Percentiles rank a stretch among this genome's conserved stretches.
phyloP scores from a whole-genome alignment of 2,888 invertebrate genomes.

The Pammene fasciana region DNA sequence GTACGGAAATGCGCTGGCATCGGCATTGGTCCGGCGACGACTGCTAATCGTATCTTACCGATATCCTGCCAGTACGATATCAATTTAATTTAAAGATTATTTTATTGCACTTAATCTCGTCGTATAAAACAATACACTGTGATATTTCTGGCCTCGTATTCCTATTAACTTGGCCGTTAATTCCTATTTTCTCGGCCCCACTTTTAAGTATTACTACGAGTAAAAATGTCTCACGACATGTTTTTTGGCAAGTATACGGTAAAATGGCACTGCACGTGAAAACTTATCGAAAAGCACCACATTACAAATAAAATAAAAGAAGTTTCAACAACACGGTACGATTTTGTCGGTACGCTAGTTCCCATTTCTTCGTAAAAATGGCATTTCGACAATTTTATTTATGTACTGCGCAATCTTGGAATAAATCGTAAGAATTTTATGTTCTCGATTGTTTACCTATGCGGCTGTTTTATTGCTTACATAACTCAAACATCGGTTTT shows the following conservation, averaged over 20 bases:
- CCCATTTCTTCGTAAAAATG: neutral
- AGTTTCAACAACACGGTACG: conserved; percentile 2
- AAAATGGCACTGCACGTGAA: neutral
- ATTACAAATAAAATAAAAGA: neutral
- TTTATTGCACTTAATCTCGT: too few species aligned
- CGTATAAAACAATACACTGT: too few species aligned
- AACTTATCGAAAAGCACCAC: neutral
- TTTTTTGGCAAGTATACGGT: neutral
- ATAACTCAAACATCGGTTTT: conserved; percentile 28
- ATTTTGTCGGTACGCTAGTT: neutral
- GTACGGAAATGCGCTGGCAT: neutral
- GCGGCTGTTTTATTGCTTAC: conserved; percentile 30
- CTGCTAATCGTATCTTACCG: too few species aligned
- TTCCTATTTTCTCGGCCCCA: too few species aligned
- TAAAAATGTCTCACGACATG: too few species aligned
- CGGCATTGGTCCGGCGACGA: too few species aligned
- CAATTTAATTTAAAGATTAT: too few species aligned
- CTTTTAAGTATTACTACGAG: neutral
- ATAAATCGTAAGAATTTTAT: conserved; percentile 39
- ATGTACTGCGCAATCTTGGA: conserved; percentile 19
- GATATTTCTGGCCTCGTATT: too few species aligned
- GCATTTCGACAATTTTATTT: conserved; percentile 34
- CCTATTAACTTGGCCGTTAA: too few species aligned
- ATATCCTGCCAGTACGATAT: too few species aligned
- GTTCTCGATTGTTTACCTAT: conserved; percentile 35